Percentiles rank a stretch among this genome's conserved stretches.
Evolutionary conservation across 2,888 invertebrate species (phyloP).

Genomic region (Luffia ferchaultella): DNA sequence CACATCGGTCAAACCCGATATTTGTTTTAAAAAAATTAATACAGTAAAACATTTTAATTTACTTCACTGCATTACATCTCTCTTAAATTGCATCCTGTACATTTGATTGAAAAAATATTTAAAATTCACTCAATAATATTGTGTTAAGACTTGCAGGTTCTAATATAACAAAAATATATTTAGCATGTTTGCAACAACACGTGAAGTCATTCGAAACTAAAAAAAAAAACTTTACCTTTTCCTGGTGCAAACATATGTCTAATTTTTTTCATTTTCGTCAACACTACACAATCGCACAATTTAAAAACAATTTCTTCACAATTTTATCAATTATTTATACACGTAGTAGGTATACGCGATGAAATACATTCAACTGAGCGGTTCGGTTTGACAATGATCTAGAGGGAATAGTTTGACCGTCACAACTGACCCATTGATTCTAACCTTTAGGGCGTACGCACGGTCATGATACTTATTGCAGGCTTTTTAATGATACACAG

Average conservation of each 20-base stretch:
- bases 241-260: slow-evolving; percentile 46
- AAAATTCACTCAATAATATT: no score
- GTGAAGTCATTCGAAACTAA: no score
- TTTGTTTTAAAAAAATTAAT: no score
- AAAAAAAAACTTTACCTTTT: slow-evolving; percentile 30
- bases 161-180: no score
- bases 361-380: background rate
- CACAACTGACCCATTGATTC: background rate
- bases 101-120: no score
- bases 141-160: no score
- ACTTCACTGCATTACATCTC: no score
- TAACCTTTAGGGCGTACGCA: background rate
- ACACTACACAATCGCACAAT: background rate
- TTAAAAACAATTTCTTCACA: background rate
- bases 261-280: slow-evolving; percentile 42
- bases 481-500: no score
- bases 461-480: background rate
- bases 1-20: no score
- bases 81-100: no score
- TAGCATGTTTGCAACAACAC: no score
- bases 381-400: background rate
- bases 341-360: background rate
- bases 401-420: background rate
- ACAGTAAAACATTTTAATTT: no score
- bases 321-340: background rate